Conservation (phyloP, 2,888 invertebrate species). For the Arge pagana region DNA sequence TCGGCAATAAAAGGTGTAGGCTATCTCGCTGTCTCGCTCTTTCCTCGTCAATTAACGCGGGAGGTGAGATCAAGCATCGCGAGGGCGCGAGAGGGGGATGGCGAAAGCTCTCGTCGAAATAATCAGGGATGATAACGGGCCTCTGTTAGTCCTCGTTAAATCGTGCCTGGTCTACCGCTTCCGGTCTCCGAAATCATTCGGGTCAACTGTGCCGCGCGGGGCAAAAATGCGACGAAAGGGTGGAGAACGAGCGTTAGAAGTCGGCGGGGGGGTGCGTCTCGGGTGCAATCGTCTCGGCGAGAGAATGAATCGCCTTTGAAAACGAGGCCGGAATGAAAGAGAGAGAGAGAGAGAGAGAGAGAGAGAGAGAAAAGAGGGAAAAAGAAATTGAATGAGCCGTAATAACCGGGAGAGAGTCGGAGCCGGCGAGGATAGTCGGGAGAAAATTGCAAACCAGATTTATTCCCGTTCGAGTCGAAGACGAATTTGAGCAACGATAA, state of each 20-base stretch:
- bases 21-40: too few relatives aligned
- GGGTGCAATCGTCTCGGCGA: background rate
- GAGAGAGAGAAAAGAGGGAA: background rate
- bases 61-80: background rate
- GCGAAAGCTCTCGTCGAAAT: background rate
- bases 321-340: background rate
- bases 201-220: slow-evolving; percentile 15
- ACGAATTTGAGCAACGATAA: too few relatives aligned
- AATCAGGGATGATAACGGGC: too few relatives aligned
- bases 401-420: too few relatives aligned
- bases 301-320: background rate
- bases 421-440: too few relatives aligned
- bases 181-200: slow-evolving; percentile 17
- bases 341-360: background rate
- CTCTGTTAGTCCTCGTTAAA: slow-evolving; percentile 15
- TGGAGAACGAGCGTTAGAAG: slow-evolving; percentile 28
- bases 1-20: too few relatives aligned
- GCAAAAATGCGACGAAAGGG: too few relatives aligned
- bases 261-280: slow-evolving; percentile 27
- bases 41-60: background rate
- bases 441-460: too few relatives aligned
- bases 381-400: too few relatives aligned
- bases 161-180: slow-evolving; percentile 18
- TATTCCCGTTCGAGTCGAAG: too few relatives aligned
- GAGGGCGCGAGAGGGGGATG: background rate